Evolutionary conservation across 2,113 vertebrate species (phyloP).

Genomic region (Notarius lentiginosus): DNA sequence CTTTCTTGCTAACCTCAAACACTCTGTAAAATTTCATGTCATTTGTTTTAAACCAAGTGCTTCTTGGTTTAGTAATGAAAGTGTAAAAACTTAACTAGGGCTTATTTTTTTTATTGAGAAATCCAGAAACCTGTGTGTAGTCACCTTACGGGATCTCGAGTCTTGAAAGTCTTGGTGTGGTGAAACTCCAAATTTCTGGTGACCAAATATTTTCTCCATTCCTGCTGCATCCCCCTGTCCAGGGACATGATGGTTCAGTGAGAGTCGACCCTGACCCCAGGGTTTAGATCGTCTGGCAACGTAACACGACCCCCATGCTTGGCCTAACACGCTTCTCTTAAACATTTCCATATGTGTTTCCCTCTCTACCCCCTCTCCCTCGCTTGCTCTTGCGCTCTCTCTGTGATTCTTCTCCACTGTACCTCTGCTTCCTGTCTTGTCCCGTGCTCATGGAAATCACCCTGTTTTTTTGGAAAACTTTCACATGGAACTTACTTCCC

Average conservation of each 20-base stretch:
- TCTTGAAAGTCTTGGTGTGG: neutral
- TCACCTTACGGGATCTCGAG: neutral
- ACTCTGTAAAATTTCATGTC: conserved; percentile 1
- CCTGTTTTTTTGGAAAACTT: conserved; percentile 1
- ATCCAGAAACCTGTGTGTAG: neutral
- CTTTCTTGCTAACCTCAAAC: neutral
- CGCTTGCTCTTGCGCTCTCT: conserved; percentile 12
- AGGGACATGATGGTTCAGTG: conserved; percentile 20
- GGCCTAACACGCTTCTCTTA: conserved; percentile 45
- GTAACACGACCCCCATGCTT: conserved; percentile 40
- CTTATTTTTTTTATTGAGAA: neutral
- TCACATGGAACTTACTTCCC: conserved; percentile 36
- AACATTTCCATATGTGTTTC: conserved; percentile 50
- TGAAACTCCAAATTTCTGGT: neutral
- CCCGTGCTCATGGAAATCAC: conserved; percentile 3
- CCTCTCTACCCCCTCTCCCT: conserved; percentile 17
- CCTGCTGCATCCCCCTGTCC: conserved; percentile 13
- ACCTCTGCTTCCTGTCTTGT: conserved; percentile 32
- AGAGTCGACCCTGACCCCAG: conserved; percentile 17
- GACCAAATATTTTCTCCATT: neutral
- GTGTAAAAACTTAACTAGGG: neutral
- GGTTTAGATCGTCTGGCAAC: conserved; percentile 21
- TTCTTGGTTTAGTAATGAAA: neutral
- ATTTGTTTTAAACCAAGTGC: conserved; percentile 2
- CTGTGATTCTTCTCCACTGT: conserved; percentile 28